Evolutionary conservation across 1,140 invertebrate species (phyloP), one percentile per base, ranked within the genome.

Genomic region (Microplitis demolitor): DNA sequence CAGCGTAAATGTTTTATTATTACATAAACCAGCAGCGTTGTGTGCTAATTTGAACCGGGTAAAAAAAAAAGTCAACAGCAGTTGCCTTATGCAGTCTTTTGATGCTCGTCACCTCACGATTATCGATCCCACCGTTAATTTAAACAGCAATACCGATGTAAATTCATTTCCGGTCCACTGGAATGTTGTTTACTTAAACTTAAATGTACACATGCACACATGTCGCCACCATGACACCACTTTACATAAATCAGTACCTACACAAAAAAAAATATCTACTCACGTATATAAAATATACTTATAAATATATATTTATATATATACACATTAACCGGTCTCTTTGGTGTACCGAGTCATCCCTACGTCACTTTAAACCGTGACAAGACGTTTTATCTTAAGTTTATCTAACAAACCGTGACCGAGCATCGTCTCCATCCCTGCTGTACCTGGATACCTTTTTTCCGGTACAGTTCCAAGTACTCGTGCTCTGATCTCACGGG

Each of bases 61-160:
- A 9, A 5, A 2, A 54, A 58, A 24, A 24, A 24, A 24, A 24
- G 1, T 24, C 16, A 62, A 39, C 11, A 31, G 34, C 13, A 24
- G 24, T n/a, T 9, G 34, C 13, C 31, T 37, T 39, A 3, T 33
- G 8, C 61, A 16, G 34, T 37, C 56, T 37, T 45, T 62, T 39
- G 39, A 58, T 58, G 9, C 74, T 68, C 24, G 66, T 58, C 54
- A 71, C 53, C 74, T 80, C 72, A 60, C 72, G 74, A 76, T 80
- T 81, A 81, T 81, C 73, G 79, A 80, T 81, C 74, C 63, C 72
- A 68, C 71, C 34, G 73, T 78, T 73, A 80, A 78, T 80, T 73
- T 74, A 79, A 73, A 74, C 72, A 71, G 58, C 76, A 70, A 58
- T 74, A 72, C 67, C 69, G 77, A 78, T 77, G 73, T 79, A 72